Evolutionary conservation across 2,113 vertebrate genomes (phyloP).

Genomic region (Trogon surrucura): DNA sequence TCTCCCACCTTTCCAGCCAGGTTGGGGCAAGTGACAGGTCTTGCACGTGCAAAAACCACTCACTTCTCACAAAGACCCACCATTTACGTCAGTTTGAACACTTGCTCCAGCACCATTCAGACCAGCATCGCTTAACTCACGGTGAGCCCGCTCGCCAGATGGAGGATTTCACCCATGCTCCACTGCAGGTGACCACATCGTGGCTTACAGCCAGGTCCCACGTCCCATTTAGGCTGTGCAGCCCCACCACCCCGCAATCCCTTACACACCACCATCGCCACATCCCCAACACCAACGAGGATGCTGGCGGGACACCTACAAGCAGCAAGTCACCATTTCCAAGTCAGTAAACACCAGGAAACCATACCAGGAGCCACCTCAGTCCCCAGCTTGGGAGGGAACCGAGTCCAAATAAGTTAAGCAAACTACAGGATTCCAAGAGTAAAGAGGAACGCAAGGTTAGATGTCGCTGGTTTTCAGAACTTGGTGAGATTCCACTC

Average conservation of each 20-base stretch:
- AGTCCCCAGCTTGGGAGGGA: neutral
- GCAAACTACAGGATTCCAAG: neutral
- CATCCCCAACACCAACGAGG: neutral
- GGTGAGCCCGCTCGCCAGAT: neutral
- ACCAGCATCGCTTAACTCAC: rapidly evolving
- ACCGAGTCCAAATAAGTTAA: neutral
- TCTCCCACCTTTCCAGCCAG: neutral
- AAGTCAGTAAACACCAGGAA: neutral
- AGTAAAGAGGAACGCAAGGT: neutral
- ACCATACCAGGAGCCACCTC: neutral
- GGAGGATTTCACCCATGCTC: neutral
- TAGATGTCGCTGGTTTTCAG: neutral
- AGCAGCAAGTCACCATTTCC: neutral
- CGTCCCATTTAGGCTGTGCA: rapidly evolving
- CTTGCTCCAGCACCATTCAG: neutral
- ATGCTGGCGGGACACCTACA: neutral
- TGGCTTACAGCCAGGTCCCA: neutral
- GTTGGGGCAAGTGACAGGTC: neutral
- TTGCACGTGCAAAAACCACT: rapidly evolving
- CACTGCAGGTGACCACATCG: neutral
- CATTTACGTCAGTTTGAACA: rapidly evolving
- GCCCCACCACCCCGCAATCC: rapidly evolving
- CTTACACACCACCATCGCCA: neutral
- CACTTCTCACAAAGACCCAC: rapidly evolving
- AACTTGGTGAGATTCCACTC: neutral